phyloP scores from a whole-genome alignment of 2,113 vertebrate species.

The Dipodomys ordii region DNA sequence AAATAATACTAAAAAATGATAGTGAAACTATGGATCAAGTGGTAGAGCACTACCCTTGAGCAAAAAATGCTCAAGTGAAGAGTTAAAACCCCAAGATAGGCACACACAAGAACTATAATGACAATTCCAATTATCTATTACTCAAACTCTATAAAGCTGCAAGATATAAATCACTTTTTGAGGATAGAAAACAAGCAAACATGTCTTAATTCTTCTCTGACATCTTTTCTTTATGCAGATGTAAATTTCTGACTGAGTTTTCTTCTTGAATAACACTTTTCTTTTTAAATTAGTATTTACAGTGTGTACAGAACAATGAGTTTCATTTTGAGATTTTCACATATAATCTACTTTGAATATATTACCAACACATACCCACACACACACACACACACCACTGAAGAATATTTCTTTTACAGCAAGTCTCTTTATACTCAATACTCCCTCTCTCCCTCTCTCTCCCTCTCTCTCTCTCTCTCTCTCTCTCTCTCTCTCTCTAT shows the following conservation, averaged over 20 bases:
- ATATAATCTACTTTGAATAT: background rate
- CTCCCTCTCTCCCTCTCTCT: too few species aligned
- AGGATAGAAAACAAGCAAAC: background rate
- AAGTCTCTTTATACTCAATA: background rate
- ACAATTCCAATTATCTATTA: background rate
- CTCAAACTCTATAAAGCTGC: background rate
- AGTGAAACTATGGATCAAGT: too few species aligned
- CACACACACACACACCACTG: background rate
- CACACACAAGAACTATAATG: too few species aligned
- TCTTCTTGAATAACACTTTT: background rate
- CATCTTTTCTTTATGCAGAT: background rate
- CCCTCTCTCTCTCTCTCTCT: too few species aligned
- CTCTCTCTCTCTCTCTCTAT: too few species aligned
- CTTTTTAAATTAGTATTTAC: too few species aligned
- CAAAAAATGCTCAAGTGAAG: too few species aligned
- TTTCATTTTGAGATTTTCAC: background rate
- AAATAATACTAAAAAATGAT: too few species aligned
- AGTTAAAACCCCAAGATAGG: too few species aligned
- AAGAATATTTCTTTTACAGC: background rate
- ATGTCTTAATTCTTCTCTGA: background rate
- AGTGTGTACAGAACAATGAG: background rate
- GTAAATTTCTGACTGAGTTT: background rate
- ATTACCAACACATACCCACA: too few species aligned
- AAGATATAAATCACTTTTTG: background rate
- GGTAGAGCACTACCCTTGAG: too few species aligned